Conservation (phyloP, 1,140 invertebrate species). For the Brachionus koreanus region DNA sequence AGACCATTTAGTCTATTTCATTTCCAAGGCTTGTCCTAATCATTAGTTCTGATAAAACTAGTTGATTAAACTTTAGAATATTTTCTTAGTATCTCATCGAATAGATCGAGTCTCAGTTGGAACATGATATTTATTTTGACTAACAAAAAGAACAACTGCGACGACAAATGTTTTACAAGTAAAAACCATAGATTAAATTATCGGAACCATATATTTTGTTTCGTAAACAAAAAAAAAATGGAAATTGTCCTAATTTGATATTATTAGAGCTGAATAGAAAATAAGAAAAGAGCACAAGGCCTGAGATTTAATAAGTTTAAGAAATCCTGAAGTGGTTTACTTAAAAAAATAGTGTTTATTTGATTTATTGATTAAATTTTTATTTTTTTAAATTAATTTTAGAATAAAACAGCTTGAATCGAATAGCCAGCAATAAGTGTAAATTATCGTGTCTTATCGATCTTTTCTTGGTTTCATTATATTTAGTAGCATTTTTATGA, state of each 20-base stretch:
- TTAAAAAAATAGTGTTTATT: background rate
- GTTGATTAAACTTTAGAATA: slow-evolving; percentile 7
- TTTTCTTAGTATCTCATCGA: background rate
- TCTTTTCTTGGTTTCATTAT: background rate
- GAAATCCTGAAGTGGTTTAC: background rate
- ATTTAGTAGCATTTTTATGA: background rate
- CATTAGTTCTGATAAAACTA: background rate
- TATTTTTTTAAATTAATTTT: background rate
- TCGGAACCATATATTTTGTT: slow-evolving; percentile 5
- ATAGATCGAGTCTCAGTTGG: background rate
- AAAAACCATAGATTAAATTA: background rate
- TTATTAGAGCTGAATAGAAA: background rate
- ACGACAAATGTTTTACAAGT: background rate
- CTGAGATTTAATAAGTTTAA: slow-evolving; percentile 6
- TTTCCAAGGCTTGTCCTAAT: background rate
- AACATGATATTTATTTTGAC: slow-evolving; percentile 35
- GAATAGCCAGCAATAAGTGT: background rate
- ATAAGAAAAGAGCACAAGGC: background rate
- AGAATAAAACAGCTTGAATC: slow-evolving; percentile 26
- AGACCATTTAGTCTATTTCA: background rate
- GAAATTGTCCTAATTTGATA: slow-evolving; percentile 26
- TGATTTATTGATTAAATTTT: slow-evolving; percentile 18
- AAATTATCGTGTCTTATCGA: background rate
- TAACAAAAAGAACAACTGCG: slow-evolving; percentile 30
- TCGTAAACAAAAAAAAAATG: slow-evolving; percentile 24